Evolutionary conservation across 2,888 invertebrate species (phyloP).

Genomic region (Lepeophtheirus nordmannii): DNA sequence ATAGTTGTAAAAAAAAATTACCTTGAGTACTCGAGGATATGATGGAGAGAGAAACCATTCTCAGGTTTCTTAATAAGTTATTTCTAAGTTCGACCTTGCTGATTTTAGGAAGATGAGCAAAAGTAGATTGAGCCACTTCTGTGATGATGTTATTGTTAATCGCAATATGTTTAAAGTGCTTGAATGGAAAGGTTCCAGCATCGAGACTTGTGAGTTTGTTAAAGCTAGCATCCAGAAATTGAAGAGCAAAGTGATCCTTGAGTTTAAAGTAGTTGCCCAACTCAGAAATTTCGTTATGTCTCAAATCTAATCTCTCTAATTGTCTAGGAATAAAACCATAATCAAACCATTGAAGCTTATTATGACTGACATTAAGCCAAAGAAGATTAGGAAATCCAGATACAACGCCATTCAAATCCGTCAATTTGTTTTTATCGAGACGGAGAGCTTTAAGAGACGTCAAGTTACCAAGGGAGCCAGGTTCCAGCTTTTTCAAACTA

Average conservation of each 20-base stretch:
- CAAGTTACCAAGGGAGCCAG: constrained; percentile 62
- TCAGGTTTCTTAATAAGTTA: constrained; percentile 75
- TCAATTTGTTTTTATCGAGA: constrained; percentile 66
- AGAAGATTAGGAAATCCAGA: constrained; percentile 62
- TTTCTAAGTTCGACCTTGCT: constrained; percentile 80
- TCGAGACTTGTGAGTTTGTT: constrained; percentile 51
- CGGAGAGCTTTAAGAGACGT: constrained; percentile 67
- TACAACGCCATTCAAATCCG: constrained; percentile 66
- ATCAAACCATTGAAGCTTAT: constrained; percentile 73
- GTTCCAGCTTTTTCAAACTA: constrained; percentile 57
- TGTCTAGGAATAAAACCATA: constrained; percentile 64
- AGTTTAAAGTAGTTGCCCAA: constrained; percentile 42
- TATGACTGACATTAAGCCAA: constrained; percentile 81
- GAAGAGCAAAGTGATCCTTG: constrained; percentile 49
- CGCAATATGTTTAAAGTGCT: constrained; percentile 26
- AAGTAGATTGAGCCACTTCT: constrained; percentile 70
- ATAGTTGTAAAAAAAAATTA: constrained; percentile 30
- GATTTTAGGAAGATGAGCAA: constrained; percentile 70
- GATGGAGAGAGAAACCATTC: constrained; percentile 68
- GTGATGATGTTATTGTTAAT: constrained; percentile 64
- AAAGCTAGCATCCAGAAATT: constrained; percentile 76
- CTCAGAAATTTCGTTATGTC: constrained; percentile 64
- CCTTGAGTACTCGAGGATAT: constrained; percentile 53
- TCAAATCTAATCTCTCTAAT: constrained; percentile 74
- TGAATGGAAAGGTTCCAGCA: constrained; percentile 48